Base-by-base conservation (phyloP, 1,140 invertebrate species). In the Doryteuthis pealeii region DNA sequence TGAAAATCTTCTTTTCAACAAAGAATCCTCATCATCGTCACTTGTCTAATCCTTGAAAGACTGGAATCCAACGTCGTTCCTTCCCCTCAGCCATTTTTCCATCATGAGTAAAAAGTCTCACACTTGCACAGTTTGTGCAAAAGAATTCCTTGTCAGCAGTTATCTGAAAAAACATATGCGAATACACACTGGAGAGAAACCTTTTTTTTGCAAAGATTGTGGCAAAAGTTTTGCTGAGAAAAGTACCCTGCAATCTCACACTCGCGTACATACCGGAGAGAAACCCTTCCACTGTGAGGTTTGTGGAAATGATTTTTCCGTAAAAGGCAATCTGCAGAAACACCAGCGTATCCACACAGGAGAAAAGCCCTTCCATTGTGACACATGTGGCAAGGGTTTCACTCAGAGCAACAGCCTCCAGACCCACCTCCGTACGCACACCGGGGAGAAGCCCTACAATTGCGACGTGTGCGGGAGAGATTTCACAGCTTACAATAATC, bases 341-440 rank as follows among this genome's bases (percentile, higher is more conserved):
- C 94, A 2, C 94, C 35, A 40, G 10, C 35, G 35, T 10, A 40
- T 40, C 35, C 35, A 40, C 35, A 40, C 35, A 10, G 35, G 95
- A 0, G 94, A 96, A 86, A 94, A 95, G 85, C 95, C 94, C 18
- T 96, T 94, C 82, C 91, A 92, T 33, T 96, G 95, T 85, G 93
- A 95, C 89, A 93, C 92, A 62, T 96, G 95, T 86, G 94, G 92
- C 73, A 96, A 96, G 85, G 94, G 93, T 0, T 96, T 96, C 85
- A 94, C 95, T 33, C 78, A 76, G 32, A 74, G 74, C 33, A 58
- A 43, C 22, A 73, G 77, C 43, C 65, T 78, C 1, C 74, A 70
- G 68, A 74, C 43, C 12, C 81, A 82, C 70, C 65, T 71, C 28
- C 32, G 74, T 5, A 74, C 66, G 3, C 72, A 77, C 54, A 40